phyloP scores from a whole-genome alignment of 1,140 invertebrate species.

The Drosophila asahinai region DNA sequence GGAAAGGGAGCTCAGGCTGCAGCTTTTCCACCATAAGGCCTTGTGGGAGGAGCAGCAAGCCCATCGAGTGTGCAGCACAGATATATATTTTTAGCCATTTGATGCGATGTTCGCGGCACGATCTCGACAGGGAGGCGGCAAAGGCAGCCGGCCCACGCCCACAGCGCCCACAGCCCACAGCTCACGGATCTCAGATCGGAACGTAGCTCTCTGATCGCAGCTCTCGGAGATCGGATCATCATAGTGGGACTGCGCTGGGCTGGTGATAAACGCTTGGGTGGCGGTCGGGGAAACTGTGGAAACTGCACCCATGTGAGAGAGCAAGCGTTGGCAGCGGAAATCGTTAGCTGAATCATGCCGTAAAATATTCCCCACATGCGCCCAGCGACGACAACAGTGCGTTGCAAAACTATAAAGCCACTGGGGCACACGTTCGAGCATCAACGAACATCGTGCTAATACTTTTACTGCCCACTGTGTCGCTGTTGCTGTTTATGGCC shows the following conservation, averaged over 20 bases:
- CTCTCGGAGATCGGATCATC: conserved; percentile 29
- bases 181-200: conserved; percentile 14
- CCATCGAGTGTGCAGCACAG: conserved; percentile 32
- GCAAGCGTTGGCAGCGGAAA: conserved; percentile 71
- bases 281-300: conserved; percentile 19
- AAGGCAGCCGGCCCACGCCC: conserved; percentile 43
- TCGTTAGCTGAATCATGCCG: conserved; percentile 70
- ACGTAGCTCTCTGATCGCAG: conserved; percentile 13
- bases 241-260: conserved; percentile 8
- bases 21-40: conserved; percentile 13
- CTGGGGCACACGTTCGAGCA: conserved; percentile 6
- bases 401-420: conserved; percentile 38
- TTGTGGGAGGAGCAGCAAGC: conserved; percentile 50
- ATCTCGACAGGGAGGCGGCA: conserved; percentile 47
- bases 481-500: conserved; percentile 32
- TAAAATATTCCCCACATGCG: conserved; percentile 53
- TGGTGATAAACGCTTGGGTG: conserved; percentile 48
- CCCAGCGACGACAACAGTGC: conserved; percentile 24
- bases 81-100: conserved; percentile 72
- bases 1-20: conserved; percentile 27
- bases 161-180: conserved; percentile 20
- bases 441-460: conserved; percentile 7
- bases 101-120: conserved; percentile 71
- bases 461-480: conserved; percentile 34
- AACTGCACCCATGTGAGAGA: conserved; percentile 56